phyloP scores from a whole-genome alignment of 2,888 invertebrate species.

The Platycheirus rosarum region DNA sequence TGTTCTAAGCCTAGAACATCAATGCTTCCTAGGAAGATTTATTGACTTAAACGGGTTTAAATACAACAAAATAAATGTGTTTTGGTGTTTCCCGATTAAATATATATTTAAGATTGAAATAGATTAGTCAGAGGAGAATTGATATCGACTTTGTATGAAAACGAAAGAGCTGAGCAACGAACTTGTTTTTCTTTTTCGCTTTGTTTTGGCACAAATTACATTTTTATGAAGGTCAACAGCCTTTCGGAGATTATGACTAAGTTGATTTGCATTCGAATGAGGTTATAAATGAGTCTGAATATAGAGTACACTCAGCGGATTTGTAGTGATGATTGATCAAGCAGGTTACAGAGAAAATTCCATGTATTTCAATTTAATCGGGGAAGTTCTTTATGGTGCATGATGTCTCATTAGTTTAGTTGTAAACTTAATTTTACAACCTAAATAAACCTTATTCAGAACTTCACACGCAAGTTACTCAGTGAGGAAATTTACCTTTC shows the following conservation, averaged over 20 bases:
- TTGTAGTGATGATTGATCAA: slow-evolving; percentile 16
- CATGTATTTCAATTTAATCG: neutral
- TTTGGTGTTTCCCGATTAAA: slow-evolving; percentile 13
- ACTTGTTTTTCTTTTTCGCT: slow-evolving; percentile 19
- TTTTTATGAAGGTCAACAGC: slow-evolving; percentile 34
- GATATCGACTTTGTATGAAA: slow-evolving; percentile 2
- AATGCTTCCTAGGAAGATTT: neutral
- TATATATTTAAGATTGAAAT: slow-evolving; percentile 17
- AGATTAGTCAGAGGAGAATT: slow-evolving; percentile 5
- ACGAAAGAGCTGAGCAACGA: slow-evolving; percentile 33
- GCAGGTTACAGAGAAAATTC: slow-evolving; percentile 2
- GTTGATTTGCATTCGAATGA: slow-evolving; percentile 15
- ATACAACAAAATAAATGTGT: neutral
- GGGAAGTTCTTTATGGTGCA: slow-evolving; percentile 11
- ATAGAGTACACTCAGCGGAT: slow-evolving; percentile 37
- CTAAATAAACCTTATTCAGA: too few species aligned
- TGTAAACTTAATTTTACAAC: too few species aligned
- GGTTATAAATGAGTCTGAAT: slow-evolving; percentile 24
- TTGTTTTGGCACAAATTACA: slow-evolving; percentile 10
- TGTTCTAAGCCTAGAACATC: neutral
- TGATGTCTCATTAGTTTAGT: neutral
- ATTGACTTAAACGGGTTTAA: slow-evolving; percentile 32
- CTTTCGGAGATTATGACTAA: slow-evolving; percentile 16
- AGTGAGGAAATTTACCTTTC: slow-evolving; percentile 11
- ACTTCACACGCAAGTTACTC: slow-evolving; percentile 10